Conservation (phyloP, 2,797 vertebrate species). For the Sebastes diploproa region DNA sequence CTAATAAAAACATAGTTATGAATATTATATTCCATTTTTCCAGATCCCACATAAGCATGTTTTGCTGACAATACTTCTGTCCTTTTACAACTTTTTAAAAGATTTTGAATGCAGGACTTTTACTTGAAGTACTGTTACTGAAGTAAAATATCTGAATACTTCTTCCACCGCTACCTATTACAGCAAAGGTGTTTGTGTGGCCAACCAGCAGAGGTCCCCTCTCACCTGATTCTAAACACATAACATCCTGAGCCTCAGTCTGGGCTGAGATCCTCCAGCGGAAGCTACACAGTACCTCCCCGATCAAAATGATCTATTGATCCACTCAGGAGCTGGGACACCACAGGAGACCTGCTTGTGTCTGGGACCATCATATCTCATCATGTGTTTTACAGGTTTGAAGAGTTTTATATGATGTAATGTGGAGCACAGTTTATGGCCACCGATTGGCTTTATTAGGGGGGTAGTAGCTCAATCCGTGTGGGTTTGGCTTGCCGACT, state of each 20-base stretch:
- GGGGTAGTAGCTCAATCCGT: background rate
- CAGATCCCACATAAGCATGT: background rate
- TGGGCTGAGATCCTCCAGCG: background rate
- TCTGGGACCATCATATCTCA: background rate
- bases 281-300: background rate
- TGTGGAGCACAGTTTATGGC: background rate
- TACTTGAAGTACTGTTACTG: background rate
- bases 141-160: background rate
- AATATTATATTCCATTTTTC: no score
- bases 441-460: background rate
- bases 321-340: constrained; percentile 7
- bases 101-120: background rate
- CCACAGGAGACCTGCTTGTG: background rate
- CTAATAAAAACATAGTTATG: no score
- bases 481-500: no score
- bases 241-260: background rate
- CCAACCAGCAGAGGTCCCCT: background rate
- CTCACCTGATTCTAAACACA: background rate
- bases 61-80: background rate
- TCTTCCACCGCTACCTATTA: background rate
- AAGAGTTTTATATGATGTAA: background rate
- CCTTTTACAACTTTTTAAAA: no score
- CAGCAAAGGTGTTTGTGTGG: background rate
- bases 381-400: background rate
- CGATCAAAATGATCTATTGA: constrained; percentile 55